Evolutionary conservation across 2,113 vertebrate species (phyloP).

Genomic region (Columbina picui): DNA sequence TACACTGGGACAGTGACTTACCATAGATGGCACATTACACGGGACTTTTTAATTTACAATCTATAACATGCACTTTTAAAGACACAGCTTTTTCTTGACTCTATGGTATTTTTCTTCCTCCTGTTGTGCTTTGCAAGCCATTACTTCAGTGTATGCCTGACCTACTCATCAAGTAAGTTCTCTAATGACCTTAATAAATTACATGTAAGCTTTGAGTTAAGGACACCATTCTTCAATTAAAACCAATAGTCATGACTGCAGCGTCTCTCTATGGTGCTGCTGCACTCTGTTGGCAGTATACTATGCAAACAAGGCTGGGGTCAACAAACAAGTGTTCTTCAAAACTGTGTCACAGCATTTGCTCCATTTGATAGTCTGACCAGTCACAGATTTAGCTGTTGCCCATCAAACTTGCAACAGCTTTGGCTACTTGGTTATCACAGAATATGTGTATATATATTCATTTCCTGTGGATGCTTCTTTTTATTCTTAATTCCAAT

Average conservation of each 20-base stretch:
- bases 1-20: neutral
- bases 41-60: neutral
- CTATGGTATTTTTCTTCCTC: neutral
- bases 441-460: neutral
- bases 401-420: neutral
- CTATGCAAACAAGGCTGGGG: neutral
- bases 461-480: neutral
- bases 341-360: neutral
- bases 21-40: neutral
- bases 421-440: neutral
- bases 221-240: constrained; percentile 9
- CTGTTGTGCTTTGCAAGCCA: neutral
- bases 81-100: neutral
- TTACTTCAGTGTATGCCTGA: neutral
- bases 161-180: neutral
- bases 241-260: neutral
- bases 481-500: neutral
- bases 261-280: neutral
- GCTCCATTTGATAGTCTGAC: neutral
- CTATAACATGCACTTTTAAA: neutral
- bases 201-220: neutral
- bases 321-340: neutral
- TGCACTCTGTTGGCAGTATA: neutral
- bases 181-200: constrained; percentile 32
- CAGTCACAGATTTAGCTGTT: neutral